Evolutionary conservation across 1,140 invertebrate species (phyloP).

Genomic region (Dinoponera quadriceps): DNA sequence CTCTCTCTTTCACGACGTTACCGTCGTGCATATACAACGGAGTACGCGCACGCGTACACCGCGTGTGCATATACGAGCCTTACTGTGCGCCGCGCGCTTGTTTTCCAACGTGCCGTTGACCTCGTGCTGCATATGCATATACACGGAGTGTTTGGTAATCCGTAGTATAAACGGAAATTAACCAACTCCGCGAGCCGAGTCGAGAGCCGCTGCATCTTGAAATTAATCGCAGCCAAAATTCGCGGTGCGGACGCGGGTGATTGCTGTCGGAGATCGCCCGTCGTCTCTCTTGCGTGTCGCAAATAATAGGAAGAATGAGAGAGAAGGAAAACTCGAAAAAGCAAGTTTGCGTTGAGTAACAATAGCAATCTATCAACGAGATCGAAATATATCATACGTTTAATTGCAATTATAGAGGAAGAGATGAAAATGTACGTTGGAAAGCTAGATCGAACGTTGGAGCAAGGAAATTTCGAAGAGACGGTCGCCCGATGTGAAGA

Average conservation of each 20-base stretch:
- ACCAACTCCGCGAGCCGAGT: slow-evolving; percentile 1
- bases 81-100: slow-evolving; percentile 64
- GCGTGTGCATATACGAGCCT: slow-evolving; percentile 56
- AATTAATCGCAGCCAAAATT: no score
- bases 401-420: no score
- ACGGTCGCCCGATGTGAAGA: not conserved
- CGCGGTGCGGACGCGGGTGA: no score
- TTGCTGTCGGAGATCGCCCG: no score
- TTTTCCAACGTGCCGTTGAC: slow-evolving; percentile 76
- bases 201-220: no score
- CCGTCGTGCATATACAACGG: not conserved
- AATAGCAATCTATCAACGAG: no score
- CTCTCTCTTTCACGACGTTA: not conserved
- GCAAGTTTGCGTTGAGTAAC: no score
- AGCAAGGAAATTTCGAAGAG: not conserved
- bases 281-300: no score
- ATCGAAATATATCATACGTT: no score
- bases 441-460: not conserved
- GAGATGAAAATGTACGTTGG: not conserved
- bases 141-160: slow-evolving; percentile 46
- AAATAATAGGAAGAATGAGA: no score
- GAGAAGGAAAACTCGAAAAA: no score
- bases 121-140: slow-evolving; percentile 64
- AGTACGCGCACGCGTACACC: not conserved
- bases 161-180: slow-evolving; percentile 51